Conservation (phyloP, 2,113 vertebrate genomes). For the Tricholaema leucomelas region DNA sequence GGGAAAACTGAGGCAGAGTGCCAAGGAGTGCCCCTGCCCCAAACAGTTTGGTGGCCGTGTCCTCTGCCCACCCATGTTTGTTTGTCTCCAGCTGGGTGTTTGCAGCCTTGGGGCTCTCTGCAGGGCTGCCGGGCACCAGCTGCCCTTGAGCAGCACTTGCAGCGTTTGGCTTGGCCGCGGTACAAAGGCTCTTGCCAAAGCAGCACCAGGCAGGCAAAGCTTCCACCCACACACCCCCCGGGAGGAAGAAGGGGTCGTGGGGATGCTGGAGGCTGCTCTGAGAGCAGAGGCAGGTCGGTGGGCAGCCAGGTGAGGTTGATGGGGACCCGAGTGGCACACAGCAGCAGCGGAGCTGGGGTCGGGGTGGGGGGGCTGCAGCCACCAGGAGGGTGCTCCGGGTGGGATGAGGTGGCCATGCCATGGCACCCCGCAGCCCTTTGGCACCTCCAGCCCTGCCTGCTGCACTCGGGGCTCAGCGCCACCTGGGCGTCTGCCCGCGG, state of each 20-base stretch:
- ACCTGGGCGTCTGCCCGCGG: no score
- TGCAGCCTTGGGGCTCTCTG: conserved; percentile 32
- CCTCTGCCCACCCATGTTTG: background rate
- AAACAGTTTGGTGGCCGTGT: fast-evolving
- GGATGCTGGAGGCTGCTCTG: background rate
- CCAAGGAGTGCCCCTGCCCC: fast-evolving
- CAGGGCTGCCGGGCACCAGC: background rate
- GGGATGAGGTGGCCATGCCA: no score
- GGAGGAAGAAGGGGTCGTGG: background rate
- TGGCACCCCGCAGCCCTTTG: no score
- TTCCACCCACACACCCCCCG: no score
- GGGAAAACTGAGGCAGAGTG: background rate
- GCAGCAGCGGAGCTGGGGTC: no score
- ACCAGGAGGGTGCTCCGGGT: no score
- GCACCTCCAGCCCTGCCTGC: no score
- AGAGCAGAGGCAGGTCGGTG: fast-evolving
- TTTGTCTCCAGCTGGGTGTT: background rate
- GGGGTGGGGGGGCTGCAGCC: no score
- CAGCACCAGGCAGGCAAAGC: fast-evolving
- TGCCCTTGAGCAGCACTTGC: conserved; percentile 44
- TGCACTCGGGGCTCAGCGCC: no score
- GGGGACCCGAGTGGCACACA: no score
- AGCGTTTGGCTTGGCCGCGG: conserved; percentile 6
- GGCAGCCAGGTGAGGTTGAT: background rate
- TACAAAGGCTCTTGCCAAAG: background rate